Evolutionary conservation across 2,797 vertebrate genomes (phyloP).

Genomic region (Kryptopterus vitreolus): DNA sequence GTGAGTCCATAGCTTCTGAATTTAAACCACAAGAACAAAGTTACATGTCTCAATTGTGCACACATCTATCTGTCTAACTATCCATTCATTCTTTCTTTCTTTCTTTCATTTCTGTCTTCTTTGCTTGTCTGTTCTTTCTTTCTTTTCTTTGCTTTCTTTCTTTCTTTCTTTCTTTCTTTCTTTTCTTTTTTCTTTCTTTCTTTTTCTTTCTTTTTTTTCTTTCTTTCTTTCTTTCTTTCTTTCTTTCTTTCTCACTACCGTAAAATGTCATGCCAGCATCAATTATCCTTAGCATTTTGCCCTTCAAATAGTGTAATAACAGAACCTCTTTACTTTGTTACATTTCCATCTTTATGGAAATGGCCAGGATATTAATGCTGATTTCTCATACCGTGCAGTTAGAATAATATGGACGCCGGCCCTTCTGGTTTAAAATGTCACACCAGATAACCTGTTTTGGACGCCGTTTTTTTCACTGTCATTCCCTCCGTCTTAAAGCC

Average conservation of each 20-base stretch:
- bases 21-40: constrained; percentile 9
- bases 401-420: constrained; percentile 6
- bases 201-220: neutral
- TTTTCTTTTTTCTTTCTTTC: neutral
- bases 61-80: no score
- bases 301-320: constrained; percentile 48
- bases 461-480: neutral
- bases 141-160: neutral
- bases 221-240: neutral
- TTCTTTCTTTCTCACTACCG: constrained; percentile 13
- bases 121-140: neutral
- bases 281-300: constrained; percentile 51
- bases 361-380: constrained; percentile 46
- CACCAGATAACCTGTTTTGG: constrained; percentile 30
- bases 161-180: neutral
- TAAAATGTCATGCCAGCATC: constrained; percentile 49
- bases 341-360: constrained; percentile 68
- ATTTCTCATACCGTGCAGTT: constrained; percentile 54
- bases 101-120: no score
- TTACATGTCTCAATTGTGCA: neutral
- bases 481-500: constrained; percentile 7
- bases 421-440: constrained; percentile 46
- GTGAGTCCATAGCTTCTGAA: neutral
- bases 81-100: constrained; percentile 1
- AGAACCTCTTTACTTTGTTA: constrained; percentile 54